A percentile compares a stretch with the other conserved stretches of the same genome.
These are phyloP conservation scores for Sylvietta virens DNA, from an alignment of 2,113 vertebrate genomes.

Conservation along the genomic window DNA sequence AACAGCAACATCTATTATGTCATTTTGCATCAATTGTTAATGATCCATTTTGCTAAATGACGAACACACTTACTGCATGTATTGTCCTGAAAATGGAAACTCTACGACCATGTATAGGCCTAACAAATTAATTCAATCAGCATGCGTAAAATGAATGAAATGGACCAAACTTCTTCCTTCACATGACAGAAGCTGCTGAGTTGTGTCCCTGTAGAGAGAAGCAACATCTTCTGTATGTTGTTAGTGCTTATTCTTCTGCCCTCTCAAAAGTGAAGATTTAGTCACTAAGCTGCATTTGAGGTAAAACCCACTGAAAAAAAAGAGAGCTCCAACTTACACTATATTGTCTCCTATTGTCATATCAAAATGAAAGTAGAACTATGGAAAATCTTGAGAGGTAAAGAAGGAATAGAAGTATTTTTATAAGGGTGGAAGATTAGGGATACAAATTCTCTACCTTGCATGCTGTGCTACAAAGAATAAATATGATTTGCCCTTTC, in stretches of 20 bases:
- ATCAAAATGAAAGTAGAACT: neutral
- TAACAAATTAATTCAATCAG: neutral
- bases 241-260: neutral
- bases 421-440: neutral
- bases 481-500: neutral
- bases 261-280: neutral
- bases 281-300: neutral
- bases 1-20: neutral
- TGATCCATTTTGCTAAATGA: constrained; percentile 18
- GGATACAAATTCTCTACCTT: neutral
- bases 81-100: neutral
- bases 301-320: neutral
- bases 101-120: neutral
- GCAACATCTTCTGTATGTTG: neutral
- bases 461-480: neutral
- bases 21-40: constrained; percentile 10
- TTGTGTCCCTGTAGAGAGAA: neutral
- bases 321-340: neutral
- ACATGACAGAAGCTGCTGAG: neutral
- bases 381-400: neutral
- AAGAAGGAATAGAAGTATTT: neutral
- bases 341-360: neutral
- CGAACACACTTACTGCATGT: neutral
- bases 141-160: neutral
- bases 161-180: neutral